Base-by-base conservation (phyloP, 2,888 invertebrate species). In the Keiferia lycopersicella region DNA sequence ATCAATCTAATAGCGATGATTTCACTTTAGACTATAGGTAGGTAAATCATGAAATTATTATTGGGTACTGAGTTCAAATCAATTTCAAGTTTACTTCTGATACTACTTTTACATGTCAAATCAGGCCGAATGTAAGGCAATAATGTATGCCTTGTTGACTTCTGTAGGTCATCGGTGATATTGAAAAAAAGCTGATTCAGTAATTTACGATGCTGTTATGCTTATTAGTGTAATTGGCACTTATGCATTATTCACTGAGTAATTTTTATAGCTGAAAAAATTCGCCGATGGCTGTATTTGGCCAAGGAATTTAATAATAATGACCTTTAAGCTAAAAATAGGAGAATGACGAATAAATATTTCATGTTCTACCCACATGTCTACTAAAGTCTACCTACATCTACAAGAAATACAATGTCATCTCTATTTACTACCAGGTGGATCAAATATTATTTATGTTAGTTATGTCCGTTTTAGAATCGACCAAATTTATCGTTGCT, bases 141-240 rank as follows among this genome's bases (percentile, higher is more conserved):
- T 56, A 34, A 56, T 12, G 56, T 34, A 71, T 71, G 70, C 71
- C 72, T 74, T 70, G 65, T 65, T 70, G 67, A 51, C 61, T 56
- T 61, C 61, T 61, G 61, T 61, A 69, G 70, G 69, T 71, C 72
- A 72, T 61, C 69, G 61, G 53, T 64, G 68, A 68, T 66, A 67
- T 64, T 61, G 50, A 34, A 65, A 64, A n/a, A 61, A 69, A 69
- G 53, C 56, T 53, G 53, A 45, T 22, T 20, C 65, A 34, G 26
- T 61, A 34, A 50, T 50, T 62, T 56, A 56, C 56, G 48, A 56
- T 50, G 16, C 14, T 56, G 50, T 62, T 56, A 62, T 56, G 56
- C 56, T 62, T 39, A 62, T 62, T 56, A 62, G 34, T 61, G 48
- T 61, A 61, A 61, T 61, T 61, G 61, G 61, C 50, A 50, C 30